These are phyloP conservation scores for Drosophila putrida DNA, from an alignment of 2,888 invertebrate genomes.

Conservation along the genomic window DNA sequence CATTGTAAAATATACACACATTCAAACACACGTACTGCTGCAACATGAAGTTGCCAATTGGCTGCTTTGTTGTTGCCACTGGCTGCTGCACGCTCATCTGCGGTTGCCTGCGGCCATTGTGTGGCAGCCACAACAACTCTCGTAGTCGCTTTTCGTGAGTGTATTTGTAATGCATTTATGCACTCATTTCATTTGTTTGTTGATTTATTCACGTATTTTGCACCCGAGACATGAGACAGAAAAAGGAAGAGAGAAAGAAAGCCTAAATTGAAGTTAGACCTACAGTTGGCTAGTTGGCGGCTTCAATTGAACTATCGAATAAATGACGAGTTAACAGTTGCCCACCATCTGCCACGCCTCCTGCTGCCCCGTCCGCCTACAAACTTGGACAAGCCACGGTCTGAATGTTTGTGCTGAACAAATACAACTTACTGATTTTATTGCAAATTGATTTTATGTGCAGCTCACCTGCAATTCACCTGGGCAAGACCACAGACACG, in stretches of 20 bases:
- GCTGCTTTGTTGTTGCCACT: constrained; percentile 34
- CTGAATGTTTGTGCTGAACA: constrained; percentile 66
- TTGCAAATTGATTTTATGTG: constrained; percentile 81
- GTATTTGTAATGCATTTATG: constrained; percentile 63
- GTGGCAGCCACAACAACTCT: constrained; percentile 34
- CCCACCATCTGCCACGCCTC: not conserved
- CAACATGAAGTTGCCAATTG: constrained; percentile 40
- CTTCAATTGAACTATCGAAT: constrained; percentile 31
- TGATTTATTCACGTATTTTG: constrained; percentile 55
- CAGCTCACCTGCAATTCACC: constrained; percentile 59
- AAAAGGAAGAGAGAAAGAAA: not conserved
- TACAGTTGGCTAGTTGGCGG: constrained; percentile 28
- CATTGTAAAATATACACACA: constrained; percentile 47
- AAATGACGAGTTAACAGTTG: constrained; percentile 31
- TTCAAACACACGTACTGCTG: constrained; percentile 10
- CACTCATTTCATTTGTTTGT: constrained; percentile 58
- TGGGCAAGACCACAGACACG: constrained; percentile 44
- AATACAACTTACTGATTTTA: constrained; percentile 80
- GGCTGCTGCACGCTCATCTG: constrained; percentile 48
- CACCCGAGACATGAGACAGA: not conserved
- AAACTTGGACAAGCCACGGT: constrained; percentile 13
- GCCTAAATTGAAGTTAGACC: constrained; percentile 29
- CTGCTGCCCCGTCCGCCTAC: not conserved
- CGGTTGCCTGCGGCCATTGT: constrained; percentile 51
- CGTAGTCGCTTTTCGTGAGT: constrained; percentile 35